Evolutionary conservation across 2,113 vertebrate species (phyloP).

Genomic region (Esox niger): DNA sequence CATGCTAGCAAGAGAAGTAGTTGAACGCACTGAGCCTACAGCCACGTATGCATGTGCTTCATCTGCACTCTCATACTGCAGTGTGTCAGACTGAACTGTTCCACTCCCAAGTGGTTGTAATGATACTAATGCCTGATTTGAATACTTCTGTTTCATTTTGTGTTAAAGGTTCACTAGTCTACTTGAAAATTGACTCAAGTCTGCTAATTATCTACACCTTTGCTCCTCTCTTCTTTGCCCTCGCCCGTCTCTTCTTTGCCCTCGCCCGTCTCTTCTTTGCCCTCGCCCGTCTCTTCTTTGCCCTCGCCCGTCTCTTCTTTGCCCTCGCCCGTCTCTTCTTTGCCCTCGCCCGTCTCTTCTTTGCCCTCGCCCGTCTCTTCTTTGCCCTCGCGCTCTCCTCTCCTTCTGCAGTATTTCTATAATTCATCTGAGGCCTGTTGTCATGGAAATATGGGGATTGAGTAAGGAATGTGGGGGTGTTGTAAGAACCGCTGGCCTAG

Average conservation of each 20-base stretch:
- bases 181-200: too few relatives aligned
- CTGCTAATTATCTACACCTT: too few relatives aligned
- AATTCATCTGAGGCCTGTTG: constrained; percentile 26
- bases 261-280: neutral
- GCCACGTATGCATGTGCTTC: constrained; percentile 37
- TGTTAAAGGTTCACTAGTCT: too few relatives aligned
- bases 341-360: neutral
- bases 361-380: neutral
- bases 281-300: too few relatives aligned
- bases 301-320: neutral
- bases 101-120: too few relatives aligned
- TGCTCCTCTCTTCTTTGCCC: too few relatives aligned
- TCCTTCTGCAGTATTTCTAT: neutral
- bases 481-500: constrained; percentile 46
- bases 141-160: neutral
- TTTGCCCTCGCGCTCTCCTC: too few relatives aligned
- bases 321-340: neutral
- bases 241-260: neutral
- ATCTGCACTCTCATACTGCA: neutral
- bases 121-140: neutral
- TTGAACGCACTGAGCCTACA: constrained; percentile 16
- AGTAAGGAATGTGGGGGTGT: constrained; percentile 18
- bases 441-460: constrained; percentile 38
- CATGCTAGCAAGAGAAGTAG: neutral
- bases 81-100: neutral